Evolutionary conservation across 2,113 vertebrate species (phyloP).

Genomic region (Lota lota): DNA sequence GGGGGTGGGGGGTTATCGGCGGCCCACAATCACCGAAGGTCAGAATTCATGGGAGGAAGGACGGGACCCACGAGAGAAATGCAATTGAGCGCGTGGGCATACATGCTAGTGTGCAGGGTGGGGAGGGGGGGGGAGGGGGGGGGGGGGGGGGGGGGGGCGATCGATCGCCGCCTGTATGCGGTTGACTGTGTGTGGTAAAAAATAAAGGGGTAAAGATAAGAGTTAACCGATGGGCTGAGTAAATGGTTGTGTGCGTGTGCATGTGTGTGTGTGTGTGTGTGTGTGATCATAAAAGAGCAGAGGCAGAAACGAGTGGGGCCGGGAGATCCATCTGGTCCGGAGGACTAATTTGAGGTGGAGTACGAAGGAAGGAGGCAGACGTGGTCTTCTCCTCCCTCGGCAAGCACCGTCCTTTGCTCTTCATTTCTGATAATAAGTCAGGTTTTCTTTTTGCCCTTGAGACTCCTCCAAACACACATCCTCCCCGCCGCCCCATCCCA

Average conservation of each 20-base stretch:
- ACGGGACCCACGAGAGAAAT: slow-evolving; percentile 33
- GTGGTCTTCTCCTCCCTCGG: slow-evolving; percentile 52
- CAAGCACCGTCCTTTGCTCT: slow-evolving; percentile 23
- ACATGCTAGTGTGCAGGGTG: slow-evolving; percentile 17
- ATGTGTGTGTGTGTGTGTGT: slow-evolving; percentile 25
- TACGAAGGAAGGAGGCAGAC: slow-evolving; percentile 40
- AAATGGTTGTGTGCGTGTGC: slow-evolving; percentile 38
- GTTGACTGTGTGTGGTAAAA: too few species aligned
- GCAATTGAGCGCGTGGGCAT: slow-evolving; percentile 30
- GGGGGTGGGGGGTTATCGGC: slow-evolving; percentile 31
- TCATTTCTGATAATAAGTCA: slow-evolving; percentile 62
- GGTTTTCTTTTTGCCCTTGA: slow-evolving; percentile 66
- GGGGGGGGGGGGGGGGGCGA: too few species aligned
- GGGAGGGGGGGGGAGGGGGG: neutral
- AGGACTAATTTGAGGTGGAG: slow-evolving; percentile 59
- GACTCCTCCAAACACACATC: slow-evolving; percentile 43
- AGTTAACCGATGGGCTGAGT: slow-evolving; percentile 64
- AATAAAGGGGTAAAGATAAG: neutral
- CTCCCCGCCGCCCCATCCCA: slow-evolving; percentile 18
- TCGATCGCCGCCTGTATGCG: too few species aligned
- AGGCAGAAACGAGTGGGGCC: slow-evolving; percentile 39
- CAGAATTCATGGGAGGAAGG: slow-evolving; percentile 61
- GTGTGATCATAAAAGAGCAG: slow-evolving; percentile 45
- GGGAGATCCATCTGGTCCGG: slow-evolving; percentile 49
- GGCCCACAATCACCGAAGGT: slow-evolving; percentile 61